Percentiles rank a stretch among this genome's conserved stretches.
Evolutionary conservation across 2,113 vertebrate genomes (phyloP).

Genomic region (Lichenostomus cassidix): DNA sequence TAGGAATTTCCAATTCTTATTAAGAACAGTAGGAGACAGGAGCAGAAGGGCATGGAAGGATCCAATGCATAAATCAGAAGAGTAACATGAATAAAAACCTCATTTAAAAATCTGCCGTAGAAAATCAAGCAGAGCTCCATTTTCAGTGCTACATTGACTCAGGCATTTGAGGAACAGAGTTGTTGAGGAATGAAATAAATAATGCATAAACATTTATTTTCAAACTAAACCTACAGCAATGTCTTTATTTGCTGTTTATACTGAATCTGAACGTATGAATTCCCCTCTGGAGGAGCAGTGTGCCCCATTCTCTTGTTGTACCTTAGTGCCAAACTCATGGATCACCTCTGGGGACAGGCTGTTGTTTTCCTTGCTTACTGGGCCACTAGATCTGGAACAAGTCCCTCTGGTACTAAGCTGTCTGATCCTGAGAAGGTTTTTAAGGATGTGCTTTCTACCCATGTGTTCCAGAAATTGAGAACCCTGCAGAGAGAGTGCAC

Average conservation of each 20-base stretch:
- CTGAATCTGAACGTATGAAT: rapidly evolving
- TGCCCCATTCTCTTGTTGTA: neutral
- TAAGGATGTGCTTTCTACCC: neutral
- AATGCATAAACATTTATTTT: neutral
- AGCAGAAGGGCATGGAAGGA: neutral
- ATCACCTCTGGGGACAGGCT: neutral
- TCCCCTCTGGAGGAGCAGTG: neutral
- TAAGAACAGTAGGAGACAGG: neutral
- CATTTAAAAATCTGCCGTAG: neutral
- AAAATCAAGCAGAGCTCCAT: neutral
- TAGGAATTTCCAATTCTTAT: neutral
- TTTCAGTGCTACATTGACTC: neutral
- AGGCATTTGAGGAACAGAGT: neutral
- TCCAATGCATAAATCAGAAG: neutral
- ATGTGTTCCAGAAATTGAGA: constrained; percentile 88
- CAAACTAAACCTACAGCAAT: neutral
- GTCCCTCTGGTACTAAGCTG: neutral
- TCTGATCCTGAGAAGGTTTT: neutral
- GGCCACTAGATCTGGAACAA: neutral
- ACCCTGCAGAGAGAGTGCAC: constrained; percentile 86
- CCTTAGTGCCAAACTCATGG: neutral
- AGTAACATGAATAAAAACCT: neutral
- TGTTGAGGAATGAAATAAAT: neutral
- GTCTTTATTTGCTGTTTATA: neutral
- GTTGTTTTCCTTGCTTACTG: neutral